These are phyloP conservation scores for Norana najaformis DNA, from an alignment of 2,888 invertebrate species.

Conservation along the genomic window DNA sequence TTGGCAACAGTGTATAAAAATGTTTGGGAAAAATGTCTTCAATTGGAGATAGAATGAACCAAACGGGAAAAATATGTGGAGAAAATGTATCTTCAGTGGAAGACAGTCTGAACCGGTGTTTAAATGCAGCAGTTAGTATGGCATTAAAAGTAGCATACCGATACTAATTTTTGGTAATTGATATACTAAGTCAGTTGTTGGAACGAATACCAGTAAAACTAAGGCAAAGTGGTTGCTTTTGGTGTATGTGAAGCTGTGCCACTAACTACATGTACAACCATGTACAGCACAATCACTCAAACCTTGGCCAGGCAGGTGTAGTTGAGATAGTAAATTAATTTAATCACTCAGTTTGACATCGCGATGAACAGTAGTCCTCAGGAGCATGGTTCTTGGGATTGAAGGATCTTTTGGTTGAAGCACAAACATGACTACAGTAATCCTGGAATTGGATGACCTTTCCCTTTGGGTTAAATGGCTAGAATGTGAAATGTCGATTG, in stretches of 20 bases:
- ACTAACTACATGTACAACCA: not conserved
- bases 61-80: not conserved
- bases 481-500: not conserved
- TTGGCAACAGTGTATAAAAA: no score
- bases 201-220: not conserved
- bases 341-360: not conserved
- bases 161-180: not conserved
- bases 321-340: not conserved
- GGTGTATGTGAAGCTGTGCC: not conserved
- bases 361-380: not conserved
- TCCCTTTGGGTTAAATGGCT: no score
- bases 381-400: not conserved
- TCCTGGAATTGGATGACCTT: not conserved
- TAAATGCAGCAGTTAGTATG: not conserved
- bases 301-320: not conserved
- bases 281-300: not conserved
- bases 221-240: not conserved
- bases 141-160: not conserved
- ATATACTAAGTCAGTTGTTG: not conserved
- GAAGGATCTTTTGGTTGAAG: not conserved
- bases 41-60: not conserved
- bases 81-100: not conserved
- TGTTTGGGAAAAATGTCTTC: not conserved
- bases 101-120: not conserved
- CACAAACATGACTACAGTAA: not conserved